Evolutionary conservation across 2,113 vertebrate genomes (phyloP).

Genomic region (Paratilapia polleni): DNA sequence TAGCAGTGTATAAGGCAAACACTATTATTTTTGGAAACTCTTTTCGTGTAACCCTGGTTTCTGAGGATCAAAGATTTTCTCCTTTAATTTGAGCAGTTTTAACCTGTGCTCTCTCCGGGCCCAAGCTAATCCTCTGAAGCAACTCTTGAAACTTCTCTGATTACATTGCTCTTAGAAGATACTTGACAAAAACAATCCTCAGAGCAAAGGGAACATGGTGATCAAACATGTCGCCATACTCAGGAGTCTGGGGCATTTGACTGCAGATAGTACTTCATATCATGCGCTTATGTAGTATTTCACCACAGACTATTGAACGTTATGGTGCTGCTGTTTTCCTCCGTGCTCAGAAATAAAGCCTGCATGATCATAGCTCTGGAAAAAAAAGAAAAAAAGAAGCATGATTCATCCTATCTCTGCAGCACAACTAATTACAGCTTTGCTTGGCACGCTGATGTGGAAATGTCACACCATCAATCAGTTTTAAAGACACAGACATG

Average conservation of each 20-base stretch:
- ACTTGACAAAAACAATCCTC: constrained; percentile 37
- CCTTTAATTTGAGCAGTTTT: constrained; percentile 56
- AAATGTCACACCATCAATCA: constrained; percentile 53
- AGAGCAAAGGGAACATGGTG: constrained; percentile 30
- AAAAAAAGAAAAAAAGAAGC: neutral
- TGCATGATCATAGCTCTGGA: neutral
- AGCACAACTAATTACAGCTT: constrained; percentile 39
- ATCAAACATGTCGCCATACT: constrained; percentile 45
- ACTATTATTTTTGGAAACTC: constrained; percentile 64
- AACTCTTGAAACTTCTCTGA: constrained; percentile 59
- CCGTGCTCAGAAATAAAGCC: constrained; percentile 25
- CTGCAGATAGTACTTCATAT: constrained; percentile 20
- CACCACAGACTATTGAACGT: constrained; percentile 29
- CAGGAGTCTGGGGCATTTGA: constrained; percentile 12
- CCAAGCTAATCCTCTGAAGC: constrained; percentile 44
- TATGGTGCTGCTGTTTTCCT: neutral
- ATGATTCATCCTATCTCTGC: constrained; percentile 34
- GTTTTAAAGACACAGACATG: constrained; percentile 34
- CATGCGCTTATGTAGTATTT: constrained; percentile 13
- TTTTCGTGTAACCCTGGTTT: constrained; percentile 39
- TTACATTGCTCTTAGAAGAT: constrained; percentile 40
- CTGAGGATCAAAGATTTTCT: constrained; percentile 51
- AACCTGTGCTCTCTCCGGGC: constrained; percentile 36
- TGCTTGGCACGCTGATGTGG: constrained; percentile 27
- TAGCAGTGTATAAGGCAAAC: constrained; percentile 45